A percentile compares a stretch with the other conserved stretches of the same genome.
These are phyloP conservation scores for Drosophila sproati DNA, from an alignment of 1,140 invertebrate genomes.

Conservation along the genomic window DNA sequence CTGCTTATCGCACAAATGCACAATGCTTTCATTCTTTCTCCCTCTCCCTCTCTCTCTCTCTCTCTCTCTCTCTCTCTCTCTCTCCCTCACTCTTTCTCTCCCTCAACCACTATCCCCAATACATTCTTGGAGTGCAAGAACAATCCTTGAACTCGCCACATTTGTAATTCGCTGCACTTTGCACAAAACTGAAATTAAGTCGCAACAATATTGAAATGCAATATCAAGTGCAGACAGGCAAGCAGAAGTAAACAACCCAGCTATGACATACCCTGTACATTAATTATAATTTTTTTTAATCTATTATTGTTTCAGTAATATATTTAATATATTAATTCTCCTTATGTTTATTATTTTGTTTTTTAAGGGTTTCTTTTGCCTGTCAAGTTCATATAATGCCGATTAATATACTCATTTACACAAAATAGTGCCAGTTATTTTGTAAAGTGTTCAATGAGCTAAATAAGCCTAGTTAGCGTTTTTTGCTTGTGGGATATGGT, in stretches of 20 bases:
- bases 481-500: conserved; percentile 3
- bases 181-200: conserved; percentile 32
- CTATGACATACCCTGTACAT: not conserved
- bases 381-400: not conserved
- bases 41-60: no score
- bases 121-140: conserved; percentile 11
- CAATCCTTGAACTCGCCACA: conserved; percentile 57
- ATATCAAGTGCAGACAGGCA: conserved; percentile 12
- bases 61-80: no score
- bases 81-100: no score
- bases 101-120: no score
- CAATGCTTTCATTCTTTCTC: no score
- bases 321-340: not conserved
- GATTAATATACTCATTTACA: not conserved
- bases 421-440: conserved; percentile 6
- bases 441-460: conserved; percentile 7
- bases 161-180: conserved; percentile 48
- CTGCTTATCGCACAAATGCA: no score
- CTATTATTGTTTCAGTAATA: not conserved
- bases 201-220: conserved; percentile 26
- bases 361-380: not conserved
- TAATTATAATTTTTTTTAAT: not conserved
- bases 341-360: not conserved
- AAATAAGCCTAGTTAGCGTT: conserved; percentile 9
- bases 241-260: not conserved